Percentiles rank a stretch among this genome's conserved stretches.
Evolutionary conservation across 1,140 invertebrate species (phyloP).

Genomic region (Potamilus streckersoni): DNA sequence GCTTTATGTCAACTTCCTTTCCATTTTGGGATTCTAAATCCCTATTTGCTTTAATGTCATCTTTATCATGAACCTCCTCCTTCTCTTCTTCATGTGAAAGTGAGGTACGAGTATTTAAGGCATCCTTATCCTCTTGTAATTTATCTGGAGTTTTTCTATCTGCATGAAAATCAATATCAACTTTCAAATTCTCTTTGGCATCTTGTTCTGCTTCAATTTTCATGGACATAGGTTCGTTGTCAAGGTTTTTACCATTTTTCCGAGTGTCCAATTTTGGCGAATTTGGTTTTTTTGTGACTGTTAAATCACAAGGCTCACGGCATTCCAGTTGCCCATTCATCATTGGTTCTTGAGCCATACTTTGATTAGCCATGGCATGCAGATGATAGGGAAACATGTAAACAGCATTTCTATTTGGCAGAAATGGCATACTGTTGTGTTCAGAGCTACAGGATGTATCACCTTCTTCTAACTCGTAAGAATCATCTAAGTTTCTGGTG

Average conservation of each 20-base stretch:
- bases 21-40: background rate
- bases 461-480: constrained; percentile 56
- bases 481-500: constrained; percentile 53
- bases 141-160: too few relatives aligned
- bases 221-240: too few relatives aligned
- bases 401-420: constrained; percentile 44
- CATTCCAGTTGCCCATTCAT: constrained; percentile 12
- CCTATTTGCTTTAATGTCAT: background rate
- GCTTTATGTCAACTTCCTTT: background rate
- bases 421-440: constrained; percentile 22
- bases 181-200: too few relatives aligned
- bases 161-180: too few relatives aligned
- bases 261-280: background rate
- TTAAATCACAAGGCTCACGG: constrained; percentile 35
- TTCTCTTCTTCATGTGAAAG: background rate
- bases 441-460: constrained; percentile 8
- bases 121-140: too few relatives aligned
- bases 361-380: constrained; percentile 1
- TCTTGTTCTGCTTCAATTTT: too few relatives aligned
- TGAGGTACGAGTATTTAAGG: background rate
- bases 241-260: too few relatives aligned
- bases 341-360: background rate
- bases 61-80: background rate
- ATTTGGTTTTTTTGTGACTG: constrained; percentile 22
- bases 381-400: constrained; percentile 43